Base-by-base conservation (phyloP, 2,797 vertebrate species). In the Girardinus metallicus region DNA sequence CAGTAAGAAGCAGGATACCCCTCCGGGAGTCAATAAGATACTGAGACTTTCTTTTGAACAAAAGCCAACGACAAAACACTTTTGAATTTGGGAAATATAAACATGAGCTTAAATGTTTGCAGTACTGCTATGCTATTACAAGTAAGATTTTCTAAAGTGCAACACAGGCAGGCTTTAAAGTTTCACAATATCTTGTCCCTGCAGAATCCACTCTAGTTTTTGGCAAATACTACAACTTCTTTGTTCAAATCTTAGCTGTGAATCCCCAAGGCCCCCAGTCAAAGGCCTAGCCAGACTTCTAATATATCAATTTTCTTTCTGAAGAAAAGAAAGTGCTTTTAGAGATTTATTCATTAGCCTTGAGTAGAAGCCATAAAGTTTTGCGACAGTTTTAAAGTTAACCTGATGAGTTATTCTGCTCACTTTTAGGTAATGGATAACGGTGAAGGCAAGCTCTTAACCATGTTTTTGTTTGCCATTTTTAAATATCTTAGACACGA, bases 261-360 rank as follows among this genome's bases (percentile, higher is more conserved):
- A 76, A 8, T 34, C 16, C 78, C 53, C 43, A 18, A 57, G 73
- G 75, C 76, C 43, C 46, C 21, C 39, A 74, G 75, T 85, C 77
- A 75, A 77, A 83, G 73, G 55, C 51, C 29, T 84, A 76, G 83
- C 74, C 84, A 83, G 53, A 1, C 51, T 83, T 86, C 84, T 80
- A 78, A 79, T 53, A 55, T 75, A 79, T 86, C 80, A 82, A 86
- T 84, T 86, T 85, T 62, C 29, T 66, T 72, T 80, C 77, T n/a
- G 70, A 78, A 89, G 81, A 73, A 47, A 86, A 83, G 49, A 83
- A 73, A 85, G 18, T 23, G 4, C 53, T 57, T 88, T 43, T 81
- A 85, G 34, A 44, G 78, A 71, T 82, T 72, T 78, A 57, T 46
- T 70, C 47, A 78, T 78, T 80, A 79, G 51, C 31, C 57, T 31